Evolutionary conservation across 2,113 vertebrate genomes (phyloP), one percentile per base, ranked within the genome.

Genomic region (Leptodactylus fuscus): DNA sequence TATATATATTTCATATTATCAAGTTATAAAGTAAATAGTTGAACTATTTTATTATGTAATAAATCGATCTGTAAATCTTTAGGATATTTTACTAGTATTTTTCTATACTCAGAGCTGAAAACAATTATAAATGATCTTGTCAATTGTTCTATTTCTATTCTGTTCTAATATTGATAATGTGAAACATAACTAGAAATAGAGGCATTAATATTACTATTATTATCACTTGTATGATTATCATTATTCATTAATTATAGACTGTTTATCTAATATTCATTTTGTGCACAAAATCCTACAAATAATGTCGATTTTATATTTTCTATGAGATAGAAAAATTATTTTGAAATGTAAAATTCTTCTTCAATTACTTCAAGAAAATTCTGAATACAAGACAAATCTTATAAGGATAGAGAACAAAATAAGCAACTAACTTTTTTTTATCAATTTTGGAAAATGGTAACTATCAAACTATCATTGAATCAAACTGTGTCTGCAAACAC

Each of bases 261-360:
- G 69, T 87, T 91, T 89, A 58, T 74, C 86, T 71, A 69, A 87
- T 91, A 90, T 86, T 90, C 85, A 88, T 89, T 87, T 87, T 51
- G 83, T 88, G 75, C 88, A 89, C 62, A 83, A 85, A 87, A 62
- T 85, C 53, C 87, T 85, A 82, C 79, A 48, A 24, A 18, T 84
- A 1, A 16, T 65, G 55, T 32, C 22, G 27, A 1, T 27, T 49
- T 74, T 62, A 41, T 48, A 83, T 83, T 62, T 48, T 49, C 13
- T 32, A 49, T 15, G n/a, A 8, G 48, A 77, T 51, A 24, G 27
- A 32, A 13, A 11, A 13, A 32, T 27, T 24, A 44, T 34, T 49
- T 49, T 15, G 53, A 53, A 7, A 34, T 36, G 32, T 22, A 29
- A 46, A 77, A 49, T 77, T 44, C 12, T 10, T 65, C 0, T 65